Base-by-base conservation (phyloP, 2,797 vertebrate species). In the Adelosebastes latens region DNA sequence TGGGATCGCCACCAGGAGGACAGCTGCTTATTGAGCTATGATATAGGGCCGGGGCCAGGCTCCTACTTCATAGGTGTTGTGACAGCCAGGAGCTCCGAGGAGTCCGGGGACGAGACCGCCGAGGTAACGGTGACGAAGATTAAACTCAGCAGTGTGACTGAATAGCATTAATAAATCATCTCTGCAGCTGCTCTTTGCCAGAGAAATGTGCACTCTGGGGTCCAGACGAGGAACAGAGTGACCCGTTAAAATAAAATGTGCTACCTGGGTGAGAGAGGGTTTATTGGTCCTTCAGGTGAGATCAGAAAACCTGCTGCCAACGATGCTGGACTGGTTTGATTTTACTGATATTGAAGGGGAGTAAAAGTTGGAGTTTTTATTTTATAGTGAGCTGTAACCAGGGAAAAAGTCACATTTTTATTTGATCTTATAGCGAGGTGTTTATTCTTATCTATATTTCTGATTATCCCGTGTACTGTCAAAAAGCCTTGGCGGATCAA, bases 21-120 rank as follows among this genome's bases (percentile, higher is more conserved):
- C 81, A 39, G 79, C 60, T 58, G 82, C 89, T 90, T 79, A 91
- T 83, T 90, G 87, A 91, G 88, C 80, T 52, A 52, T 88, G 89
- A 90, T 83, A 53, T 66, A 90, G 55, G 81, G 72, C 84, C 46
- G 56, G 58, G 74, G 46, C 61, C 14, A 4, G 13, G 49, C 36
- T 61, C 58, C 58, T 85, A 66, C 73, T 86, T 91, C 71, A 92
- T 53, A 36, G 77, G 55, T 36, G 27, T 24, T 73, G 66, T 84
- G 88, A 88, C 80, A 89, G 84, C 75, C 62, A 25, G 69, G 65
- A 59, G 83, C 68, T 67, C 63, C 3, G 59, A 68, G 29, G 42
- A 67, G 72, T 58, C 56, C 27, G 6, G 71, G 59, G 78, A 83
- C 46, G 24, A 81, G 70, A 29, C 77, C 59, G 62, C 42, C 13